Conservation (phyloP, 1,140 invertebrate species). For the Procambarus virginalis region DNA sequence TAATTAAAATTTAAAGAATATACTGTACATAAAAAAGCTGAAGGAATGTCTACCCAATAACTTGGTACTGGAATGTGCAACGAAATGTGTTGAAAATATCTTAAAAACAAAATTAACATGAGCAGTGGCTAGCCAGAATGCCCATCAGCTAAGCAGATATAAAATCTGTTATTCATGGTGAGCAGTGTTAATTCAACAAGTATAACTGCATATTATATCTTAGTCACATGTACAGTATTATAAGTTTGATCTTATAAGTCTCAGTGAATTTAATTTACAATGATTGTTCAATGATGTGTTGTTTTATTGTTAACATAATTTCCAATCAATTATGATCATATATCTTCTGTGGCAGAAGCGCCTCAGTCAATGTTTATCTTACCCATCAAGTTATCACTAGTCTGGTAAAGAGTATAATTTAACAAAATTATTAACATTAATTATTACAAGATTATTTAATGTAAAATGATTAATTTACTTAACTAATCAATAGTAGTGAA, state of each 20-base stretch:
- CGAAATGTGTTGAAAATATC: neutral
- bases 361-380: neutral
- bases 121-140: slow-evolving; percentile 14
- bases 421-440: neutral
- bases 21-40: neutral
- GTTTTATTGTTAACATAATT: neutral
- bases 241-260: neutral
- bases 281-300: neutral
- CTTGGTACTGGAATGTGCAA: slow-evolving; percentile 43
- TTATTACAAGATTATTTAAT: neutral
- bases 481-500: neutral
- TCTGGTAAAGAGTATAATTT: neutral
- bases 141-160: neutral
- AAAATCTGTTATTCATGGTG: neutral
- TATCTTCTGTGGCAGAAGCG: neutral
- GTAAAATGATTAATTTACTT: neutral
- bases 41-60: slow-evolving; percentile 49
- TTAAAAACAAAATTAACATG: neutral
- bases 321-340: neutral
- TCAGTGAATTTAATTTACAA: neutral
- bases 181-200: neutral
- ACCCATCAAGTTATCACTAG: neutral
- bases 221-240: neutral
- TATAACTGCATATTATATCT: neutral
- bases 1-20: neutral